A percentile compares a stretch with the other conserved stretches of the same genome.
phyloP scores from a whole-genome alignment of 1,140 invertebrate genomes.

The Caenorhabditis inopinata region DNA sequence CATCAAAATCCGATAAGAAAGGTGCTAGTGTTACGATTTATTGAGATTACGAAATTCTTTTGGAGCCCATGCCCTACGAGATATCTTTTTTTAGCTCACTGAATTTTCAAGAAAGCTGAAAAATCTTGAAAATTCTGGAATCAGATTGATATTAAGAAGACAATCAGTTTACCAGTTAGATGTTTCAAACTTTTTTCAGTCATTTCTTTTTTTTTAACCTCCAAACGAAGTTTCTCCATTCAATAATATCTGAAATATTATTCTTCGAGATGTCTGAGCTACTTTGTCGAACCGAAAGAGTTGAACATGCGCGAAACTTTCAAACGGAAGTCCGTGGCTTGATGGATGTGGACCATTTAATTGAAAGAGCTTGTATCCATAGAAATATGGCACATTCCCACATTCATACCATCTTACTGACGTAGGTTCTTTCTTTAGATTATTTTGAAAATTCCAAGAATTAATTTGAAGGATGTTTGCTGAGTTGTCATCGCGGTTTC shows the following conservation, averaged over 20 bases:
- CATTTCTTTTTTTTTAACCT: too few species aligned
- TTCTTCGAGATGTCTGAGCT: background rate
- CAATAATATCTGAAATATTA: background rate
- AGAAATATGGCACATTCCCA: conserved; percentile 12
- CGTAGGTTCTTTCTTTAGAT: background rate
- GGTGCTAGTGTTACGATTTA: too few species aligned
- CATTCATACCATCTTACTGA: background rate
- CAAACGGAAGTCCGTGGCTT: background rate
- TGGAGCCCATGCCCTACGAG: too few species aligned
- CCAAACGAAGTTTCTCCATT: background rate
- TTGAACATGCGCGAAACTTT: conserved; percentile 10
- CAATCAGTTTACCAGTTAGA: too few species aligned
- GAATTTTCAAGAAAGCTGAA: too few species aligned
- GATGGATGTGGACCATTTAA: conserved; percentile 9
- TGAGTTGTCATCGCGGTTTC: background rate
- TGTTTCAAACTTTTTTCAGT: too few species aligned
- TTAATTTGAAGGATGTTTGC: background rate
- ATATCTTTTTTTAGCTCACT: too few species aligned
- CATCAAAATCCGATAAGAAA: too few species aligned
- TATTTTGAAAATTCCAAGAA: too few species aligned
- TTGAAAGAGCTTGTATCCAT: background rate
- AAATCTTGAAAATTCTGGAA: too few species aligned
- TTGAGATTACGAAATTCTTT: too few species aligned
- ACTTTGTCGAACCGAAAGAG: background rate
- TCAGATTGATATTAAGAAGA: too few species aligned